Conservation (phyloP, 2,797 vertebrate species). For the Oreochromis mossambicus region DNA sequence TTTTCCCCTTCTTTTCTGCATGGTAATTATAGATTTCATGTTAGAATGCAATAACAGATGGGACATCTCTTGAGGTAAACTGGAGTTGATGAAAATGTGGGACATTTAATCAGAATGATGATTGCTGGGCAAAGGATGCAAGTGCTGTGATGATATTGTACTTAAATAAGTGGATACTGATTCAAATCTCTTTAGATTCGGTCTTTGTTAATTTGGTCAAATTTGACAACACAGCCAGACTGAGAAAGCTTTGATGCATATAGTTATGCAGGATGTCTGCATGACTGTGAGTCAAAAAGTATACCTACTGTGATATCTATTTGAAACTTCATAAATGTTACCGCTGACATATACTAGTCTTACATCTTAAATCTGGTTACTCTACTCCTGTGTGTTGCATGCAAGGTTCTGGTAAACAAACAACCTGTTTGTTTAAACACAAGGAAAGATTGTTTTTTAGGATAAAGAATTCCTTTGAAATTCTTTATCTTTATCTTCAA, state of each 20-base stretch:
- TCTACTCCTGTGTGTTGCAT: background rate
- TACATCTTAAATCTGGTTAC: background rate
- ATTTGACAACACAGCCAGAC: no score
- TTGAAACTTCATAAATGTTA: background rate
- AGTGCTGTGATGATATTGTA: background rate
- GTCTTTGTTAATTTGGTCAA: background rate
- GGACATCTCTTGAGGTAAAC: background rate
- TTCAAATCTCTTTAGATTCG: background rate
- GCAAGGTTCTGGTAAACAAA: background rate
- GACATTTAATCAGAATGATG: background rate
- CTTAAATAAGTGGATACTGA: background rate
- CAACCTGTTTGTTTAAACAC: background rate
- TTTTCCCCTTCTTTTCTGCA: background rate
- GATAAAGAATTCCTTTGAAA: background rate
- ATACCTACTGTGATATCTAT: background rate
- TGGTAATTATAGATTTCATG: accelerated
- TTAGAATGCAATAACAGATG: background rate
- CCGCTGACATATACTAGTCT: background rate
- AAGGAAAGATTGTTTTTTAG: background rate
- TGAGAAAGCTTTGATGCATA: no score
- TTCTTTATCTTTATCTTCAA: background rate
- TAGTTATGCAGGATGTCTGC: no score
- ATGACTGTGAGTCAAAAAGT: background rate
- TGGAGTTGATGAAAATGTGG: background rate
- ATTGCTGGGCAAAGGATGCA: accelerated